phyloP scores from a whole-genome alignment of 2,113 vertebrate genomes.

The Ranitomeya imitator region DNA sequence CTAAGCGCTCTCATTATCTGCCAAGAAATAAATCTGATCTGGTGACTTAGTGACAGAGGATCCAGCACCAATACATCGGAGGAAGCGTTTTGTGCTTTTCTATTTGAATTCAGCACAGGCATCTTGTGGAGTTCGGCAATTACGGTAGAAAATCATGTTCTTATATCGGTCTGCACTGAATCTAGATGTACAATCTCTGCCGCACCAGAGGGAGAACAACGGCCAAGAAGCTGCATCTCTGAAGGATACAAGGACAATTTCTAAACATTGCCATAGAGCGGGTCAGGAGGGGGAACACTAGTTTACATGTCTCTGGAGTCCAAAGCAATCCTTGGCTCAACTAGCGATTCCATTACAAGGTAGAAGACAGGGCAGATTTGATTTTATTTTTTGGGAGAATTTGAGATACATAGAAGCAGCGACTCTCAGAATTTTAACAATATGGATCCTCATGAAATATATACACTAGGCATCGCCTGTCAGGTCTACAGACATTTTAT shows the following conservation, averaged over 20 bases:
- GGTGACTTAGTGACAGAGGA: not conserved
- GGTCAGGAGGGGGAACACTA: not conserved
- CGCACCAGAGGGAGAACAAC: not conserved
- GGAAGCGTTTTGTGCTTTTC: not conserved
- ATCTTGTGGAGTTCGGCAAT: not conserved
- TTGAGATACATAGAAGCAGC: not conserved
- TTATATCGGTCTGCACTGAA: constrained; percentile 29
- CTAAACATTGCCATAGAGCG: not conserved
- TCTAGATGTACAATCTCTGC: constrained; percentile 31
- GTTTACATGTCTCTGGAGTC: constrained; percentile 5
- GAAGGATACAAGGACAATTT: constrained; percentile 22
- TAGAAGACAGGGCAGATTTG: not conserved
- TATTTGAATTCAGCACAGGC: constrained; percentile 31
- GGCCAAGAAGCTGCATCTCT: constrained; percentile 13
- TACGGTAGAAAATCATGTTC: constrained; percentile 32
- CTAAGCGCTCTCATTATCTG: not conserved
- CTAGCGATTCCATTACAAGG: not conserved
- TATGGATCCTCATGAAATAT: not conserved
- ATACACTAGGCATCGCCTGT: not conserved
- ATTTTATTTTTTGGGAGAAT: not conserved
- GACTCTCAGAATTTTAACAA: not conserved
- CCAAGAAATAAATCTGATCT: not conserved
- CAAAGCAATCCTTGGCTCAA: not conserved
- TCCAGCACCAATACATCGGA: not conserved
- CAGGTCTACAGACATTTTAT: not conserved